Evolutionary conservation across 1,140 invertebrate species (phyloP), one percentile per base, ranked within the genome.

Genomic region (Leptonema lineaticorne): DNA sequence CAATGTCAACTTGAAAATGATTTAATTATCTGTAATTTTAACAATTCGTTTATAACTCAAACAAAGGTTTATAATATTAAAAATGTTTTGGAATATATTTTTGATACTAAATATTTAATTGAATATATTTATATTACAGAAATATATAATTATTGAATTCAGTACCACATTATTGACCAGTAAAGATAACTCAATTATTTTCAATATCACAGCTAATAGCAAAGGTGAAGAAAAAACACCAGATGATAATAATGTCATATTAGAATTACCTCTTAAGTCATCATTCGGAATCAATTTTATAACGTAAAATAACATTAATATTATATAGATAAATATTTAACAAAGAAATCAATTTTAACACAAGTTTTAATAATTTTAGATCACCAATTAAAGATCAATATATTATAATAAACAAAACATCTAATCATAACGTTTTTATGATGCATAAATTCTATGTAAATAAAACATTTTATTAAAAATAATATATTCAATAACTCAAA

Each of bases 21-120:
- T 53, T 26, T 27, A 41, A 29, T 53, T 11, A 58, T 73, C n/a
- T 73, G 71, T 41, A 56, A 73, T 27, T 65, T 73, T 56, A 62
- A 58, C 8, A 73, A 70, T 46, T 68, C 68, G 4, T 24, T 73
- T 24, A 11, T 26, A 8, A 45, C 16, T 26, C 9, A 53, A n/a
- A n/a, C 63, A 18, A 18, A 53, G 56, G 69, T 70, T 48, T 41
- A n/a, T n/a, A n/a, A n/a, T n/a, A n/a, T n/a, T n/a, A n/a, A n/a
- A n/a, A n/a, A n/a, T n/a, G n/a, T n/a, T n/a, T n/a, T n/a, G n/a
- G 8, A 22, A n/a, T 28, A 22, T 3, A 18, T 8, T 8, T n/a
- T 33, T n/a, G 46, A 26, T 46, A 11, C 46, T 16, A 45, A 5
- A 1, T 8, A 63, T 29, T 18, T 46, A 1, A 68, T 41, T n/a